Evolutionary conservation across 1,140 invertebrate genomes (phyloP), one percentile per base, ranked within the genome.

Genomic region (Centruroides sculpturatus): DNA sequence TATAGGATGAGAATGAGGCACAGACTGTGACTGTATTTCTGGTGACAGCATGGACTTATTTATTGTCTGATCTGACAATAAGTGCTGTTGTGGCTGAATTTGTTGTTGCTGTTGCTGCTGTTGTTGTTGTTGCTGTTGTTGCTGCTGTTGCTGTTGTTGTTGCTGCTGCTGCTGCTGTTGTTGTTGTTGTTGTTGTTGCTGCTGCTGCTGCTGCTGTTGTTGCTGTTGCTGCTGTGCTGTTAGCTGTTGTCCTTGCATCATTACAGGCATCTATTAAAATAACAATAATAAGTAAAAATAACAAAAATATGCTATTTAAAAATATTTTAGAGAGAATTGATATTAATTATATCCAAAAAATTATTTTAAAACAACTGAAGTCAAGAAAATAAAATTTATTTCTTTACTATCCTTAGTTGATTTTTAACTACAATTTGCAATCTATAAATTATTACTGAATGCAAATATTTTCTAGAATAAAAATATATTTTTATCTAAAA

Each of bases 61-160:
- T 2, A 41, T 41, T 41, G 41, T 41, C 8, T 41, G 41, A 8
- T 41, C 41, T 1, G 5, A 5, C 41, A 41, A 41, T 41, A 41
- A 41, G 8, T 41, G 41, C 41, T 41, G 41, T 41, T 41, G 41
- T 6, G 41, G 41, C 41, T 41, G 66, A 53, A 62, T 65, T 56
- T 63, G 65, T 48, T 66, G 64, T 23, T 60, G 60, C 52, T 67
- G 69, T 47, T 61, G 57, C 35, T 61, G 59, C 35, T 61, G 68
- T 52, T 65, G 69, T 54, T 68, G 66, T 47, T 69, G 62, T 46
- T 68, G 63, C 55, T 64, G 66, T 52, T 66, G 60, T 54, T 58
- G 59, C 57, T 76, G 73, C 46, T 77, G 75, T 62, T 78, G 75
- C 34, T 75, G 72, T 56, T 78, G 74, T 53, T 78, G 76, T 64